Evolutionary conservation across 1,140 invertebrate species (phyloP).

Genomic region (Aradophagus sp.): DNA sequence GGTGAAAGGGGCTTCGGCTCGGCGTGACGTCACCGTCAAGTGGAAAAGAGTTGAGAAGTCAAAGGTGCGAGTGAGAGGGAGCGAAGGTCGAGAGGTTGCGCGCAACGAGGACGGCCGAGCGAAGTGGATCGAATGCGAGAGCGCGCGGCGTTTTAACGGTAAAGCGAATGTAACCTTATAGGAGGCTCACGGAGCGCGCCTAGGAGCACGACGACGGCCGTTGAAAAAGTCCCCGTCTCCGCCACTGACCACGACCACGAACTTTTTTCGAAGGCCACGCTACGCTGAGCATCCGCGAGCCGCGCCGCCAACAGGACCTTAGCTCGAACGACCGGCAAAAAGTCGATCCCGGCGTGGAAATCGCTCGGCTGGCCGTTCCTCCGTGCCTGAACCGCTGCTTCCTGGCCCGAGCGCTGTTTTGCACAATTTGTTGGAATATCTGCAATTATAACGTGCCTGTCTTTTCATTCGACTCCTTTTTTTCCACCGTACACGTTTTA

Average conservation of each 20-base stretch:
- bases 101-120: slow-evolving; percentile 29
- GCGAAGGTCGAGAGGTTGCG: background rate
- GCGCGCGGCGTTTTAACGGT: slow-evolving; percentile 65
- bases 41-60: slow-evolving; percentile 59
- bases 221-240: slow-evolving; percentile 42
- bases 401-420: slow-evolving; percentile 12
- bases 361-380: background rate
- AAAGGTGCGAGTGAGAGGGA: slow-evolving; percentile 35
- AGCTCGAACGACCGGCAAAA: slow-evolving; percentile 15
- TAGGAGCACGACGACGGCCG: slow-evolving; percentile 17
- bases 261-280: slow-evolving; percentile 55
- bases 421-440: background rate
- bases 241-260: slow-evolving; percentile 59
- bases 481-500: no score
- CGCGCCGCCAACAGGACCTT: slow-evolving; percentile 24
- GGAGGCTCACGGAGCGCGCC: slow-evolving; percentile 43
- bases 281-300: slow-evolving; percentile 23
- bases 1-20: slow-evolving; percentile 67
- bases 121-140: slow-evolving; percentile 61
- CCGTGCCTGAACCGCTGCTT: background rate
- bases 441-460: no score
- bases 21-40: slow-evolving; percentile 59
- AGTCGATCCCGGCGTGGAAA: background rate
- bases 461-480: no score
- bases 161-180: slow-evolving; percentile 69